Conservation (phyloP, 2,888 invertebrate genomes). For the Lissocephala sabroskyi region DNA sequence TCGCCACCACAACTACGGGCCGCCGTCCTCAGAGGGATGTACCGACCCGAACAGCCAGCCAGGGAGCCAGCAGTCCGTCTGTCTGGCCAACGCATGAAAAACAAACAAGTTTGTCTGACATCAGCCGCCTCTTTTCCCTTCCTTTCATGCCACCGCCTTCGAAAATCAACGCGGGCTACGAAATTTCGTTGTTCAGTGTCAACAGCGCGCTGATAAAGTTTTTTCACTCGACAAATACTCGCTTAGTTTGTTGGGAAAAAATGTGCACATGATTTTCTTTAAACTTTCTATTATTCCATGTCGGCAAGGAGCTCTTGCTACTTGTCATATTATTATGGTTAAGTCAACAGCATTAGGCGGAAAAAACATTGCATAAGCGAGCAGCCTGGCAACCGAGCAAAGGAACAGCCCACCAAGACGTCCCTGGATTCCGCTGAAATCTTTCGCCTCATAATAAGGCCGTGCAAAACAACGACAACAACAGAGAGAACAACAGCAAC, state of each 20-base stretch:
- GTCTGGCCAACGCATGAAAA: constrained; percentile 20
- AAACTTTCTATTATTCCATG: no score
- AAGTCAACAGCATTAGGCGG: constrained; percentile 40
- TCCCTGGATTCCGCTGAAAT: no score
- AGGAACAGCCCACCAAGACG: neutral
- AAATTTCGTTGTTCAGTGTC: no score
- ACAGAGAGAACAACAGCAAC: constrained; percentile 16
- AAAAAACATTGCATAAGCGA: constrained; percentile 34
- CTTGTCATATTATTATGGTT: constrained; percentile 6
- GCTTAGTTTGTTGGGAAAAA: no score
- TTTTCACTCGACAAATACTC: no score
- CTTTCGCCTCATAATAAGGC: constrained; percentile 45
- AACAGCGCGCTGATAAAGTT: no score
- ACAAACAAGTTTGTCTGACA: constrained; percentile 37
- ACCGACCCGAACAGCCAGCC: neutral
- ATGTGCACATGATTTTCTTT: no score
- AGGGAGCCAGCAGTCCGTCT: constrained; percentile 1
- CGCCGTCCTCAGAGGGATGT: no score
- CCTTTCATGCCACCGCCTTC: no score
- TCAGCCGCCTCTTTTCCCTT: no score
- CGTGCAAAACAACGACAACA: no score
- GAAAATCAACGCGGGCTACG: no score
- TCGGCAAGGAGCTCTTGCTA: neutral
- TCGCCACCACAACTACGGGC: neutral
- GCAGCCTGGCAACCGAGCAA: neutral